Evolutionary conservation across 2,888 invertebrate genomes (phyloP), one percentile per base, ranked within the genome.

Genomic region (Thecophora atra): DNA sequence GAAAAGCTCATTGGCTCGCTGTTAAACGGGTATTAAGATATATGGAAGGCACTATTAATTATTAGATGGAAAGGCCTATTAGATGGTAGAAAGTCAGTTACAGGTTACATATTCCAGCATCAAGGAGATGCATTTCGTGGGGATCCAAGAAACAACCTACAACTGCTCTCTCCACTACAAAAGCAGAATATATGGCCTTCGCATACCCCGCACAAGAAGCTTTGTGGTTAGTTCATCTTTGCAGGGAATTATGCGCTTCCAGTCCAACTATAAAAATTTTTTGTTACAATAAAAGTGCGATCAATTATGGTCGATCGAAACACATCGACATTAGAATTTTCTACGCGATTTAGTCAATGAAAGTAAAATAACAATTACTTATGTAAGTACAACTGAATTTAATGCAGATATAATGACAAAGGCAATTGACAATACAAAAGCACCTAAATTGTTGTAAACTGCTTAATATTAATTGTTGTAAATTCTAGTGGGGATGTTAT

Each of bases 151-250:
- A 67, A 4, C 75, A 76, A 42, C 64, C 66, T 21, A n/a, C n/a
- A n/a, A n/a, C n/a, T 0, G 71, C 76, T 3, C 56, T 76, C 6
- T 76, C 76, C 11, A 73, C 72, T 28, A 70, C 75, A 0, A 74
- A 76, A 47, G 76, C 76, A 0, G 74, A 77, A 52, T 76, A 72
- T 37, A 75, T 76, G 71, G 69, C 74, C 0, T 6, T 76, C 28
- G 67, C 73, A 76, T 73, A 54, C n/a, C 8, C 54, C 8, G 8
- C 54, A 54, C 54, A 54, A 19, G 54, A 54, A 54, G 54, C 54
- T n/a, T n/a, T n/a, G n/a, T n/a, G n/a, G n/a, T n/a, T 54, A 54
- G n/a, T 7, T 54, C 19, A 15, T 54, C 54, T 54, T 54, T 54
- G n/a, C n/a, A n/a, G n/a, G n/a, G n/a, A n/a, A n/a, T n/a, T 54